phyloP scores from a whole-genome alignment of 2,888 invertebrate species.

The Fragum fragum region DNA sequence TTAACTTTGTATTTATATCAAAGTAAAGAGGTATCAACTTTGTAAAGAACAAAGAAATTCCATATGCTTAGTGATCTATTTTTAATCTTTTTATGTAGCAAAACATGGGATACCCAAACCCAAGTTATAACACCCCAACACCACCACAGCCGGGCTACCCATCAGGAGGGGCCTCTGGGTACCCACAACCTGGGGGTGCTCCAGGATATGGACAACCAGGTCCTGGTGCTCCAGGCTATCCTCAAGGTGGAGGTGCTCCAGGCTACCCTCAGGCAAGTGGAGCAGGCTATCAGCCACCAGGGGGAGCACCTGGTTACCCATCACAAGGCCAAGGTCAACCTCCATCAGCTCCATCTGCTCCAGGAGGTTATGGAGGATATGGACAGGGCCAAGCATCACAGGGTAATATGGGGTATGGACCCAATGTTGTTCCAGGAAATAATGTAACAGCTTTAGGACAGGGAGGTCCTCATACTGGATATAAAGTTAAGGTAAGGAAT shows the following conservation, averaged over 20 bases:
- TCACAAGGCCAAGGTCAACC: slow-evolving; percentile 37
- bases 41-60: not conserved
- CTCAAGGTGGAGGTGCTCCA: slow-evolving; percentile 45
- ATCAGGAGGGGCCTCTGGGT: slow-evolving; percentile 44
- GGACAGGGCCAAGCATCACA: slow-evolving; percentile 39
- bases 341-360: slow-evolving; percentile 9
- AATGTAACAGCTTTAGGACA: slow-evolving; percentile 54
- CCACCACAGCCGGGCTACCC: slow-evolving; percentile 60
- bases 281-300: slow-evolving; percentile 32
- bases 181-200: slow-evolving; percentile 49
- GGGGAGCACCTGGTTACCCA: slow-evolving; percentile 45
- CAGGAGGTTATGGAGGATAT: slow-evolving; percentile 46
- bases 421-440: slow-evolving; percentile 43
- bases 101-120: slow-evolving; percentile 56
- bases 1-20: too few relatives aligned
- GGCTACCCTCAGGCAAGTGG: slow-evolving; percentile 46
- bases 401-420: slow-evolving; percentile 54
- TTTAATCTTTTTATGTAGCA: slow-evolving; percentile 33
- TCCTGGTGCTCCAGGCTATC: slow-evolving; percentile 53
- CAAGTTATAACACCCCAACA: slow-evolving; percentile 54
- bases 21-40: too few relatives aligned
- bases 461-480: slow-evolving; percentile 60
- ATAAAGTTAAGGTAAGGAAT: slow-evolving; percentile 64
- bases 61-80: not conserved
- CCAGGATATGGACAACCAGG: slow-evolving; percentile 51